A percentile compares a stretch with the other conserved stretches of the same genome.
These are phyloP conservation scores for Eucera pruinosa DNA, from an alignment of 2,888 invertebrate genomes.

Conservation along the genomic window DNA sequence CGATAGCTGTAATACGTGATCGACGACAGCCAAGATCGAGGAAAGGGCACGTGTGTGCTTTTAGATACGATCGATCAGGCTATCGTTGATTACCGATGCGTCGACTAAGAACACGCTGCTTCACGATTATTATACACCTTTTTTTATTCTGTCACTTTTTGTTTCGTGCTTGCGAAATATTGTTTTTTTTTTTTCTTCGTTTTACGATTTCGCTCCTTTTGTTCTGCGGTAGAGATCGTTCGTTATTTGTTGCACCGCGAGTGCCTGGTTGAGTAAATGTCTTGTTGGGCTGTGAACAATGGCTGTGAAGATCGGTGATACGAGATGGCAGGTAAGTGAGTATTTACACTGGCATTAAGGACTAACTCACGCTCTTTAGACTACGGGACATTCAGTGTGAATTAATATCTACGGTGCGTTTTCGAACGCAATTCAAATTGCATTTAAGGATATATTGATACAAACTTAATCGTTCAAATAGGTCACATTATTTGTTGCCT, in stretches of 20 bases:
- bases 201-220: neutral
- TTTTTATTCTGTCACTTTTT: neutral
- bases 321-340: constrained; percentile 58
- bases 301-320: constrained; percentile 45
- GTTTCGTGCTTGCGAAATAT: neutral
- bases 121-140: neutral
- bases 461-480: no score
- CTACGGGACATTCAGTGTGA: no score
- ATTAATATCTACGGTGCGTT: neutral
- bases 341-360: constrained; percentile 9
- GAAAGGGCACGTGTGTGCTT: neutral
- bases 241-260: constrained; percentile 30
- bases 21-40: constrained; percentile 3
- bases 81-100: constrained; percentile 19
- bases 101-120: neutral
- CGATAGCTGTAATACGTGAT: no score
- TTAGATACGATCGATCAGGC: neutral
- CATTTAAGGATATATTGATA: no score
- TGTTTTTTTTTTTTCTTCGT: no score
- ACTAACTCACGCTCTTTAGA: neutral
- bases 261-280: constrained; percentile 30
- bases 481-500: no score
- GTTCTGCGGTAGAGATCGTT: constrained; percentile 21
- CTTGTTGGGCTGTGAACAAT: constrained; percentile 18
- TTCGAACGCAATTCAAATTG: no score